Evolutionary conservation across 1,140 invertebrate species (phyloP), one percentile per base, ranked within the genome.

Genomic region (Muscidifurax raptorellus): DNA sequence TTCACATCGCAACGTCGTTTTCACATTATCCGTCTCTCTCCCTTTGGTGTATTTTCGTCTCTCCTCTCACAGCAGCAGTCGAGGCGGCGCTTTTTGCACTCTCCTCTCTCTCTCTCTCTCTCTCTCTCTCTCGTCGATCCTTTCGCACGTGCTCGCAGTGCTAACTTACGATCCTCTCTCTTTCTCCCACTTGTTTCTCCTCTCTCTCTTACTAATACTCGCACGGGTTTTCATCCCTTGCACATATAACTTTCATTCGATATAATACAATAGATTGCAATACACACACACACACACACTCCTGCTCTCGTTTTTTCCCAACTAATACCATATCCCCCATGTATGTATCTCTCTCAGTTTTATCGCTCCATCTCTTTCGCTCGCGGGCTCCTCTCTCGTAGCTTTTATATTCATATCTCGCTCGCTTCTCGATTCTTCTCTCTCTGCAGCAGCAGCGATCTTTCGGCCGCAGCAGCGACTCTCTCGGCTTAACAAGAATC

Each of bases 141-240:
- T 87, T 59, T 84, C 82, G 83, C 67, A 71, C 86, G 52, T 59
- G 52, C 52, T 59, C 87, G 88, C 88, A 88, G 92, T 92, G 92
- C 90, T 92, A 92, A 92, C 91, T 92, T 92, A 92, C 90, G 91
- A 92, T 87, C 87, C 32, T 87, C 86, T 83, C 87, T 88, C 86
- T 89, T 87, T 85, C 36, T 66, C 67, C 76, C 52, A 67, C 32
- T 74, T 69, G 59, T 40, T 81, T 27, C 67, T 15, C 25, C 27
- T 40, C 69, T 74, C 22, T 7, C 18, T 59, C 4, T 18, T 4
- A 6, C 44, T 5, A 47, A 47, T 47, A 47, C 22, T 7, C 32
- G 22, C 1, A 7, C 0, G n/a, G 52, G n/a, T 59, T 59, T 59
- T 59, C 52, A 59, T n/a, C 15, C 36, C 36, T 10, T 40, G 36